Base-by-base conservation (phyloP, 2,113 vertebrate species). In the Cnemophilus loriae region DNA sequence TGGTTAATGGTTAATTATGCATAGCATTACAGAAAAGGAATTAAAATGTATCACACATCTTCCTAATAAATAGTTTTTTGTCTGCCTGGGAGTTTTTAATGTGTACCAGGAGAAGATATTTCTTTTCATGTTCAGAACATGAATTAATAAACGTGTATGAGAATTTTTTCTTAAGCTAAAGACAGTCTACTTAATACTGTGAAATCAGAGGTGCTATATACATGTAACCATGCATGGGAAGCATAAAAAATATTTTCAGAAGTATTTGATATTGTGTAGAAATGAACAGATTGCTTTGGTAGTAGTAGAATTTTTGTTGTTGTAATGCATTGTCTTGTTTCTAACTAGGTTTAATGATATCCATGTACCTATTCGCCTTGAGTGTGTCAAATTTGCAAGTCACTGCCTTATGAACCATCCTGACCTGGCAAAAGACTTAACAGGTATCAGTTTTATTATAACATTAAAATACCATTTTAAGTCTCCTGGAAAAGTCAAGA, bases 371-470 rank as follows among this genome's bases (percentile, higher is more conserved):
- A 99, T 99, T 96, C 98, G 99, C 79, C 98, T 99, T 96, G 99
- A 99, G 95, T 99, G 99, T 98, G 99, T 99, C 47, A 99, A 99
- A 97, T 99, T 99, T 95, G 99, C 99, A 87, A 99, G 99, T 95
- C 99, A 99, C 94, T 99, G 99, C 96, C 98, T 99, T 93, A 99
- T 99, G 99, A 99, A 99, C 97, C 99, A 99, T 93, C 99, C 99
- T 0, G 99, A 99, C 97, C 96, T 99, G 96, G 99, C 99, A 86
- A 99, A 99, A 98, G 99, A 99, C 96, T 98, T 99, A 96, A 99
- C 99, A 98, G 98, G 98, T 99, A 98, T 73, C 56, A 16, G 13
- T 50, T 87, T 74, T 81, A 42, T 75, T 67, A 10, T 28, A 75
- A 49, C 3, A 16, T 73, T 69, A 75, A 37, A 84, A 79, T 65